Base-by-base conservation (phyloP, 2,113 vertebrate species). In the Puntigrus tetrazona region DNA sequence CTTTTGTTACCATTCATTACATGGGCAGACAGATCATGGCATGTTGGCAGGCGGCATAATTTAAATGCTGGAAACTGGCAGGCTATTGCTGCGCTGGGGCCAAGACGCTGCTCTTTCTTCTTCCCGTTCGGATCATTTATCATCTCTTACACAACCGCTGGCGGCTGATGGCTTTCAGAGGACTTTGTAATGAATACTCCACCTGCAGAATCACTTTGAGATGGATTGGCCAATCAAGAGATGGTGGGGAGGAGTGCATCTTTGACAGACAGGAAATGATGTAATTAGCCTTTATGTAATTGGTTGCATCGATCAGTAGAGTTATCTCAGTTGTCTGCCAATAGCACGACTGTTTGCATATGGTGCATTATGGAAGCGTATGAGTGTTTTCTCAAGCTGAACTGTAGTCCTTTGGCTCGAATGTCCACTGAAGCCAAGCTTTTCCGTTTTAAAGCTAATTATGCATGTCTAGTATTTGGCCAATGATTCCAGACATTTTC, bases 141-240 rank as follows among this genome's bases (percentile, higher is more conserved):
- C 88, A 88, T 85, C 85, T 90, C 90, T 90, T 86, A 87, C 81
- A 61, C 61, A 76, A 82, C 52, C 59, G 77, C 81, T 89, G 80
- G 83, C 88, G 86, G 73, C 86, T 89, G 90, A 86, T 85, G 83
- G 72, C 34, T 77, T 78, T 87, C 74, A 81, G 73, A 89, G 89
- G 77, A 57, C 78, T 84, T 77, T 43, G 34, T 87, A 86, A 87
- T 90, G 86, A 91, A 87, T 85, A 87, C 82, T 90, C 87, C 70
- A 87, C 69, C 84, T 80, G 76, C 74, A 84, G 87, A 88, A 86
- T 87, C 81, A 86, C 81, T 83, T 88, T 88, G 75, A 70, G 78
- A 86, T 84, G 82, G 82, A 70, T 22, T 20, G 81, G 80, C 67
- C 88, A 83, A 81, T 86, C 72, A 43, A 45, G n/a, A n/a, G 47